These are phyloP conservation scores for Augochlorella aurata DNA, from an alignment of 2,888 invertebrate genomes.

Conservation along the genomic window DNA sequence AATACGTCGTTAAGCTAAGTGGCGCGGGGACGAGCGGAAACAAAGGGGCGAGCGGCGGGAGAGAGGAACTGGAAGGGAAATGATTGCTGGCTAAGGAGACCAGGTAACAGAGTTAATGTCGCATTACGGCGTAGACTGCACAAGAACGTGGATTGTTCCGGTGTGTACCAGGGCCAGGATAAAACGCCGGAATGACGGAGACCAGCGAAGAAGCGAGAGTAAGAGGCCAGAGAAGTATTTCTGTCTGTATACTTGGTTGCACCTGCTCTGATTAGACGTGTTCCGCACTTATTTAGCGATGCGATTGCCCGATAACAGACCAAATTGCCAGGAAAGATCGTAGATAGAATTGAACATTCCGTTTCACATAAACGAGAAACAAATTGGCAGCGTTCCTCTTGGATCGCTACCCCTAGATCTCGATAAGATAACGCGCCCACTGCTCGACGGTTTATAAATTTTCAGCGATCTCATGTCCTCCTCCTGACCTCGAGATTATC, in stretches of 20 bases:
- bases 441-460: constrained; percentile 18
- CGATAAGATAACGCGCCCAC: constrained; percentile 25
- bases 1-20: constrained; percentile 23
- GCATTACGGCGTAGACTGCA: constrained; percentile 74
- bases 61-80: constrained; percentile 57
- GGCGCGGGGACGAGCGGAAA: constrained; percentile 37
- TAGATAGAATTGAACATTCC: constrained; percentile 25
- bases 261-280: neutral
- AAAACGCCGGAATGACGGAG: constrained; percentile 71
- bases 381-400: constrained; percentile 17
- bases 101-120: constrained; percentile 75
- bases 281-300: constrained; percentile 16
- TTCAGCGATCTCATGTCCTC: constrained; percentile 4
- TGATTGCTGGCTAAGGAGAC: constrained; percentile 67
- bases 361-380: constrained; percentile 11
- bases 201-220: constrained; percentile 78
- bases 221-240: constrained; percentile 59
- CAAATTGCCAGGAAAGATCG: constrained; percentile 11
- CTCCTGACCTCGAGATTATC: constrained; percentile 29
- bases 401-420: constrained; percentile 20
- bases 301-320: constrained; percentile 15
- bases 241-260: neutral
- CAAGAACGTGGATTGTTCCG: constrained; percentile 64
- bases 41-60: constrained; percentile 18
- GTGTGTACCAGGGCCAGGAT: constrained; percentile 21